Percentiles rank a stretch among this genome's conserved stretches.
phyloP scores from a whole-genome alignment of 1,140 invertebrate species.

The Drosophila obscura region DNA sequence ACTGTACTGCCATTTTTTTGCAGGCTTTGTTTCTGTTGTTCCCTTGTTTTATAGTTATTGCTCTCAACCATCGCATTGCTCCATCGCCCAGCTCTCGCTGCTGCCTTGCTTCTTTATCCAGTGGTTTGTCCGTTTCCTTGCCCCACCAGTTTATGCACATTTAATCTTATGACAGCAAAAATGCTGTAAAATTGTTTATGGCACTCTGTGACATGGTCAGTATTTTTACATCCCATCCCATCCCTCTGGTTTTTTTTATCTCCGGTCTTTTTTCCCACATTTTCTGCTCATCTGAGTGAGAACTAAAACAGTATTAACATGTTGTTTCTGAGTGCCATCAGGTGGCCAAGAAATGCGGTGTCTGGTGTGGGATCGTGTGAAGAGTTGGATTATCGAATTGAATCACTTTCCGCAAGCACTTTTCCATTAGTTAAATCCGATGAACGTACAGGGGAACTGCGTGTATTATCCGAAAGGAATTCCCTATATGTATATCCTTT shows the following conservation, averaged over 20 bases:
- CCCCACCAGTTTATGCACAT: constrained; percentile 68
- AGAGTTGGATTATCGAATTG: constrained; percentile 34
- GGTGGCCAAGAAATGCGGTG: constrained; percentile 6
- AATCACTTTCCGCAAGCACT: background rate
- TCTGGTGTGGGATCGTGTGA: constrained; percentile 31
- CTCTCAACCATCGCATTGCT: constrained; percentile 48
- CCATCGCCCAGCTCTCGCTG: constrained; percentile 35
- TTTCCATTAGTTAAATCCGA: too few species aligned
- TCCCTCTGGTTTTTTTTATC: constrained; percentile 37
- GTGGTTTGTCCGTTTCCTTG: background rate
- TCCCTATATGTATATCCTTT: too few species aligned
- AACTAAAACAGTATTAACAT: constrained; percentile 50
- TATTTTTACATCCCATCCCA: constrained; percentile 56
- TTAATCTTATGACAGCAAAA: constrained; percentile 80
- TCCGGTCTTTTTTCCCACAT: constrained; percentile 14
- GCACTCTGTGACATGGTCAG: constrained; percentile 78
- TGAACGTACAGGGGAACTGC: too few species aligned
- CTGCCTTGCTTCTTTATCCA: constrained; percentile 7
- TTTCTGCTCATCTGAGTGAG: constrained; percentile 31
- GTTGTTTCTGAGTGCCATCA: constrained; percentile 14
- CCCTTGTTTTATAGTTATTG: constrained; percentile 80
- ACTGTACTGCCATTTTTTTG: constrained; percentile 37
- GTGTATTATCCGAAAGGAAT: too few species aligned
- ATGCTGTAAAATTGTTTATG: constrained; percentile 82
- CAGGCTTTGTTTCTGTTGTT: constrained; percentile 9